Conservation (phyloP, 2,797 vertebrate species). For the Anniella stebbinsi region DNA sequence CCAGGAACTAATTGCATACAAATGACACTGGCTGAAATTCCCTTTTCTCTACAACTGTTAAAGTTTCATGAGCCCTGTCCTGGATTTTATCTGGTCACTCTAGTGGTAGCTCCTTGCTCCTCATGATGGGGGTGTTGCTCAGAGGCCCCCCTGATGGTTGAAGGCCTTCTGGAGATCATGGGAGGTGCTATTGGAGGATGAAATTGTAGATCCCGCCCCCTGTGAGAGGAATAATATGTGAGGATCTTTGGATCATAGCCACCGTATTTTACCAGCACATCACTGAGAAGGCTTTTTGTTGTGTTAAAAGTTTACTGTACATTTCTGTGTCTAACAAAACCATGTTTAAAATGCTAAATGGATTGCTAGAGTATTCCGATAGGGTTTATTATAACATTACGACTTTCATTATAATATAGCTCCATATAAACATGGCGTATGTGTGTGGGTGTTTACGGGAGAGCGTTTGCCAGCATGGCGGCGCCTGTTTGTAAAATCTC, state of each 20-base stretch:
- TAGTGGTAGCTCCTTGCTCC: neutral
- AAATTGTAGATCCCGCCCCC: neutral
- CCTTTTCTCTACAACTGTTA: no score
- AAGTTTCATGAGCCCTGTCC: no score
- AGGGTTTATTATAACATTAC: neutral
- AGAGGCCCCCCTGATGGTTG: neutral
- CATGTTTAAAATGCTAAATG: constrained; percentile 3
- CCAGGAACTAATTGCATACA: no score
- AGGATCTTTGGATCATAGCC: neutral
- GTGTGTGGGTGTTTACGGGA: no score
- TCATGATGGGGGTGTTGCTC: neutral
- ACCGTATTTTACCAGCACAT: neutral
- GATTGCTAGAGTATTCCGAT: neutral
- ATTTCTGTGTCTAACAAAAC: neutral
- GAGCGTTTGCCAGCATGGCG: neutral
- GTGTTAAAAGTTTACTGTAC: neutral
- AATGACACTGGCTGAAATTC: no score
- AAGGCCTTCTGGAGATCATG: neutral
- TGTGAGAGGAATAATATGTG: neutral
- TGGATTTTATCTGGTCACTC: no score
- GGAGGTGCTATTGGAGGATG: neutral
- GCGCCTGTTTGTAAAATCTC: constrained; percentile 10
- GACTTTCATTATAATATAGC: neutral
- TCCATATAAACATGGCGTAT: neutral
- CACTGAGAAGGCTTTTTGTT: neutral